A percentile compares a stretch with the other conserved stretches of the same genome.
phyloP scores from a whole-genome alignment of 1,140 invertebrate genomes.

The Lutraria rhynchaena region DNA sequence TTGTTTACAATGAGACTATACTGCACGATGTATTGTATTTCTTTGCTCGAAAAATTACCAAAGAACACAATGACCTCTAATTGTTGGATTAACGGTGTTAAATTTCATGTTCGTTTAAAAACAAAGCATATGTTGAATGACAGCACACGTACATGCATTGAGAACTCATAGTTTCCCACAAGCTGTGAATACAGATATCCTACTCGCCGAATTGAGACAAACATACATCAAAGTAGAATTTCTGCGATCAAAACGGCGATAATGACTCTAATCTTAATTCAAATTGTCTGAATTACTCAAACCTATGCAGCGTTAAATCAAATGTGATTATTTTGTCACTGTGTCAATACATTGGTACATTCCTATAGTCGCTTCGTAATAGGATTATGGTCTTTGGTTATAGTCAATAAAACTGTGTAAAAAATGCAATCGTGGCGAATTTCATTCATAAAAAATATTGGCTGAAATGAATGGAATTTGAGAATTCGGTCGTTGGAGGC shows the following conservation, averaged over 20 bases:
- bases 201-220: background rate
- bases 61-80: background rate
- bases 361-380: background rate
- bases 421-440: constrained; percentile 1
- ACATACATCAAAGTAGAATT: constrained; percentile 32
- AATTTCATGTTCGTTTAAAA: too few species aligned
- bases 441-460: constrained; percentile 15
- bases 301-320: constrained; percentile 40
- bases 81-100: background rate
- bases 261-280: constrained; percentile 26
- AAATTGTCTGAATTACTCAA: constrained; percentile 26
- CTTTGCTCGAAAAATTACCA: background rate
- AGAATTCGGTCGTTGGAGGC: background rate
- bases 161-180: background rate
- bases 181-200: constrained; percentile 4
- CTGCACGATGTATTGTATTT: too few species aligned
- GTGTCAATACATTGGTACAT: constrained; percentile 18
- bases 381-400: constrained; percentile 16
- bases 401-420: constrained; percentile 13
- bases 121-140: too few species aligned
- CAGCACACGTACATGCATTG: too few species aligned
- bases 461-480: background rate
- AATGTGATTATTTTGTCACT: constrained; percentile 38
- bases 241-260: background rate
- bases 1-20: too few species aligned